phyloP scores from a whole-genome alignment of 2,797 vertebrate species.

The Clarias fuscus region DNA sequence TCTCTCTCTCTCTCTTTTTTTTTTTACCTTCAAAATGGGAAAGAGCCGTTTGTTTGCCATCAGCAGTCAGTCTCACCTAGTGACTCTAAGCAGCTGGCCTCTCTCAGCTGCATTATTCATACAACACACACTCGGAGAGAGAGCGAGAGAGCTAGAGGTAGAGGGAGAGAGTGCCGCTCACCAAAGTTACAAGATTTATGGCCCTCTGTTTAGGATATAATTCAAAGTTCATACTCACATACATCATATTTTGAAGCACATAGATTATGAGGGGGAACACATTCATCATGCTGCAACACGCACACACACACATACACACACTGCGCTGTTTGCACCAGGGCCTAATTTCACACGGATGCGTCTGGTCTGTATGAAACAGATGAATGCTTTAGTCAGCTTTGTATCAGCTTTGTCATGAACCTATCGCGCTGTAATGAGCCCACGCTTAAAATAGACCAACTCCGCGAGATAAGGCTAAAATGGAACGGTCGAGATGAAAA shows the following conservation, averaged over 20 bases:
- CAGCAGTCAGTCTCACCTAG: slow-evolving; percentile 65
- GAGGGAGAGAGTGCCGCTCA: slow-evolving; percentile 69
- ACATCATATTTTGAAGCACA: slow-evolving; percentile 89
- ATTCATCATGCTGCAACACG: slow-evolving; percentile 82
- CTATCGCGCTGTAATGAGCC: slow-evolving; percentile 56
- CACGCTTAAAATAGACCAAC: slow-evolving; percentile 53
- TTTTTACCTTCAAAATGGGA: slow-evolving; percentile 62
- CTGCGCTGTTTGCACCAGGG: slow-evolving; percentile 48
- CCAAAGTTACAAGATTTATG: slow-evolving; percentile 84
- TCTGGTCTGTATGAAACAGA: slow-evolving; percentile 54
- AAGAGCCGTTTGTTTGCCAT: slow-evolving; percentile 69
- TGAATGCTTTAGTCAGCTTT: slow-evolving; percentile 57
- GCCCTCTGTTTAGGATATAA: slow-evolving; percentile 85
- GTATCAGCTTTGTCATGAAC: slow-evolving; percentile 60
- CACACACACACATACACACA: slow-evolving; percentile 67
- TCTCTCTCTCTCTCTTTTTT: background rate
- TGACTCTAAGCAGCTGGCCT: slow-evolving; percentile 73
- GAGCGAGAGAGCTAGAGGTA: slow-evolving; percentile 41
- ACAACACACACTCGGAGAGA: slow-evolving; percentile 68
- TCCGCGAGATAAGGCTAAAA: slow-evolving; percentile 47
- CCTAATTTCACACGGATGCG: slow-evolving; percentile 59
- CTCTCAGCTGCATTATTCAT: slow-evolving; percentile 80
- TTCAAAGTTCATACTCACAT: slow-evolving; percentile 88
- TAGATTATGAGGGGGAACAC: slow-evolving; percentile 85
- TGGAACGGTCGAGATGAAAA: slow-evolving; percentile 28